Base-by-base conservation (phyloP, 2,113 vertebrate species). In the Trichomycterus rosablanca region DNA sequence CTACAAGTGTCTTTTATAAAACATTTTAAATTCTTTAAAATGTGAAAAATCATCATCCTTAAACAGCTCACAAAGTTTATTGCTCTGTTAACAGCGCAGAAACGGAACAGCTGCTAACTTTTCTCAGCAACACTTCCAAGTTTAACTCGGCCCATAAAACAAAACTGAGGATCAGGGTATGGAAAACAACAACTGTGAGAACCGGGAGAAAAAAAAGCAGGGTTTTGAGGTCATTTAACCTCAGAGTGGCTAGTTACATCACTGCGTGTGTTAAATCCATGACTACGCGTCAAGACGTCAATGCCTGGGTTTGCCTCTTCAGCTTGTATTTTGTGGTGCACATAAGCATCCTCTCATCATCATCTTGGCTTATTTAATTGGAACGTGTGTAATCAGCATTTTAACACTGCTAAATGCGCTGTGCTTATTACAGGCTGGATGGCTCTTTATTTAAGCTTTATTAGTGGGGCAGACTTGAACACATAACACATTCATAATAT, bases 81-180 rank as follows among this genome's bases (percentile, higher is more conserved):
- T 54, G 57, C 42, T 16, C 50, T 48, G 40, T 53, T 48, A 61
- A 61, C 19, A 40, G 15, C 2, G 16, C 19, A 19, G 39, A n/a
- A 35, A 11, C 35, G 18, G 15, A 40, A 54, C 66, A 62, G 51
- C 66, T 68, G 51, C 43, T 54, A 40, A 32, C 14, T 60, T 51
- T 45, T 19, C 50, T 54, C 26, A 30, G 63, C 16, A 19, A 28
- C 32, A 14, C 30, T 48, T 32, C 43, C 26, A 24, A n/a, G 24
- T 63, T 44, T 32, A 35, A 37, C 16, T 40, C 22, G n/a, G 45
- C 32, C 16, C 46, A 40, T 64, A 46, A 54, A 55, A 46, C 7
- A 14, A 46, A 20, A 16, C 39, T 46, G 19, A 22, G 11, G 49
- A 16, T n/a, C 59, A 63, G 15, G 22, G 42, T 20, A 55, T 40